These are phyloP conservation scores for Mactra quadrangularis DNA, from an alignment of 1,140 invertebrate genomes.

Conservation along the genomic window DNA sequence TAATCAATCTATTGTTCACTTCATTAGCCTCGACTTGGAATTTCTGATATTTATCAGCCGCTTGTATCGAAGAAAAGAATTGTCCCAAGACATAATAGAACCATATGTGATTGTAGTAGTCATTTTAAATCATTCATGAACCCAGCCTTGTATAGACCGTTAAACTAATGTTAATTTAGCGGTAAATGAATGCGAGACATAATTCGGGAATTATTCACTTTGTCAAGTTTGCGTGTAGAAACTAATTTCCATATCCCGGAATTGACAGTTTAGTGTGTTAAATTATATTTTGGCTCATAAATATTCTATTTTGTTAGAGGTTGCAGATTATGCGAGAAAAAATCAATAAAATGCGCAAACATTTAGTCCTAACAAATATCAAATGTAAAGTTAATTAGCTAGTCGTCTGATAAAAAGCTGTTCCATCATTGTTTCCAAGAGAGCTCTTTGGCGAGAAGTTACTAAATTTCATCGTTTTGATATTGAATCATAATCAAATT, in stretches of 20 bases:
- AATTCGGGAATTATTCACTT: constrained; percentile 52
- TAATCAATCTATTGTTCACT: constrained; percentile 61
- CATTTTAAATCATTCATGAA: constrained; percentile 57
- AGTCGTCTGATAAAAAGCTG: constrained; percentile 28
- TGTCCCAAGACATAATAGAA: constrained; percentile 19
- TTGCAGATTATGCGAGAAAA: constrained; percentile 13
- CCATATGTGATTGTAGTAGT: constrained; percentile 45
- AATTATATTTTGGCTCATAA: constrained; percentile 52
- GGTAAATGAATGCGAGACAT: constrained; percentile 20
- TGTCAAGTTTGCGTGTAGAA: constrained; percentile 47
- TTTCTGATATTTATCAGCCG: constrained; percentile 42
- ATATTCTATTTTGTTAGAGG: constrained; percentile 48
- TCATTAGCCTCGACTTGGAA: constrained; percentile 56
- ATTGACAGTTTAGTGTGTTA: constrained; percentile 52
- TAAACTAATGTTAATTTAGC: too few relatives aligned
- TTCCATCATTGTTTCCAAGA: background rate
- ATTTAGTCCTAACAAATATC: constrained; percentile 8
- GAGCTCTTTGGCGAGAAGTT: background rate
- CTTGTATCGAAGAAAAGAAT: constrained; percentile 28
- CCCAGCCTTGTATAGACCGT: too few relatives aligned
- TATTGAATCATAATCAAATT: background rate
- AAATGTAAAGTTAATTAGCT: constrained; percentile 24
- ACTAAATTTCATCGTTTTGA: background rate
- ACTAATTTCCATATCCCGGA: constrained; percentile 43
- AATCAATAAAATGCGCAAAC: constrained; percentile 25